Base-by-base conservation (phyloP, 2,888 invertebrate species). In the Drosophila fungiperda region DNA sequence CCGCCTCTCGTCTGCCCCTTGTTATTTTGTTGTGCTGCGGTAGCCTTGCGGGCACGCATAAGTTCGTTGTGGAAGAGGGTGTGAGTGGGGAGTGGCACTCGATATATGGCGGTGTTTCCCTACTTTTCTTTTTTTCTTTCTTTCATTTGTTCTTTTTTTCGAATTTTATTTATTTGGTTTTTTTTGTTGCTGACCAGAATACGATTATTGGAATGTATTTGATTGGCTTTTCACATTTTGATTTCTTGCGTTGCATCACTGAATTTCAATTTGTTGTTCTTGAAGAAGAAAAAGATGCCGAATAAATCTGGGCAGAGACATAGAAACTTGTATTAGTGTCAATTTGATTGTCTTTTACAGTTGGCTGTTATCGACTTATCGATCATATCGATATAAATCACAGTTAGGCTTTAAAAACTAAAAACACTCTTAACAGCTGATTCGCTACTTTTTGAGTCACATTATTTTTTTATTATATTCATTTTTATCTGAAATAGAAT, bases 1-100 rank as follows among this genome's bases (percentile, higher is more conserved):
- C 78, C 71, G 87, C 80, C 87, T 83, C 83, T 80, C 86, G 87
- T 88, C 87, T 84, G 81, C 76, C 87, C 70, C 83, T 84, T 83
- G 83, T 89, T 89, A 78, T 89, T 75, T 83, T 76, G 85, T 82
- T 73, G 75, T 61, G 59, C 55, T 76, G 76, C 50, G 76, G 66
- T 66, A 52, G 66, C 57, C 35, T 58, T 68, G 67, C 17, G 12
- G 65, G 55, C 55, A 52, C 11, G 15, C 35, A 49, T 55, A 52
- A 63, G 42, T 42, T 35, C 23, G 32, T 17, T 29, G 12, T 8
- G 12, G 17, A 1, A 15, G 36, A 3, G 2, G 20, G 17, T 5
- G 20, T 8, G 9, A 12, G 29, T 15, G 20, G 38, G 11, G 32
- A 33, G 36, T 26, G 36, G 11, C 36, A 36, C 32, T 17, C 29